phyloP scores from a whole-genome alignment of 2,113 vertebrate species.

The Entelurus aequoreus region DNA sequence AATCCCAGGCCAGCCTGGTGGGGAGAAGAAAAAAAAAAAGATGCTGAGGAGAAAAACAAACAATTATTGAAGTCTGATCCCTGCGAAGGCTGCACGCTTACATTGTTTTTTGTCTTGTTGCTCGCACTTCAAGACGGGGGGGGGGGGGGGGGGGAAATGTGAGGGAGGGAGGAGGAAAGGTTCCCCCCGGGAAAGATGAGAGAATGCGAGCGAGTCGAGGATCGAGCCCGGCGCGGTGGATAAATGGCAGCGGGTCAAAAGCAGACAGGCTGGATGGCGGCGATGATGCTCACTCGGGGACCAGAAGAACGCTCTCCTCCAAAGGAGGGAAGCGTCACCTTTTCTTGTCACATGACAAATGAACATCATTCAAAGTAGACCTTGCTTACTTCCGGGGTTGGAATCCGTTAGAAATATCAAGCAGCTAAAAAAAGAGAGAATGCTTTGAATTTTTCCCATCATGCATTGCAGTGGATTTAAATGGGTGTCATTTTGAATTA shows the following conservation, averaged over 20 bases:
- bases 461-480: too few species aligned
- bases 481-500: too few species aligned
- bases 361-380: too few species aligned
- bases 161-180: too few species aligned
- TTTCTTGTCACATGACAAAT: neutral
- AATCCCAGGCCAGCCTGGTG: slow-evolving; percentile 34
- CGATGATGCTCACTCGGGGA: slow-evolving; percentile 24
- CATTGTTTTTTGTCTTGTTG: too few species aligned
- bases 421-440: too few species aligned
- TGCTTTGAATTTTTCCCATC: too few species aligned
- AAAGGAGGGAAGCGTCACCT: neutral
- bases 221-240: slow-evolving; percentile 27
- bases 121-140: too few species aligned
- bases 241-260: slow-evolving; percentile 30
- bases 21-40: slow-evolving; percentile 1
- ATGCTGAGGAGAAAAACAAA: slow-evolving; percentile 1
- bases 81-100: slow-evolving; percentile 11
- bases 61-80: slow-evolving; percentile 48
- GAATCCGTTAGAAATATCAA: too few species aligned
- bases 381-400: too few species aligned
- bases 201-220: slow-evolving; percentile 32
- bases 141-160: too few species aligned
- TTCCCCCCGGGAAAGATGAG: slow-evolving; percentile 40
- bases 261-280: slow-evolving; percentile 24
- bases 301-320: too few species aligned